phyloP scores from a whole-genome alignment of 2,888 invertebrate species.

The Heliothis peltigera region DNA sequence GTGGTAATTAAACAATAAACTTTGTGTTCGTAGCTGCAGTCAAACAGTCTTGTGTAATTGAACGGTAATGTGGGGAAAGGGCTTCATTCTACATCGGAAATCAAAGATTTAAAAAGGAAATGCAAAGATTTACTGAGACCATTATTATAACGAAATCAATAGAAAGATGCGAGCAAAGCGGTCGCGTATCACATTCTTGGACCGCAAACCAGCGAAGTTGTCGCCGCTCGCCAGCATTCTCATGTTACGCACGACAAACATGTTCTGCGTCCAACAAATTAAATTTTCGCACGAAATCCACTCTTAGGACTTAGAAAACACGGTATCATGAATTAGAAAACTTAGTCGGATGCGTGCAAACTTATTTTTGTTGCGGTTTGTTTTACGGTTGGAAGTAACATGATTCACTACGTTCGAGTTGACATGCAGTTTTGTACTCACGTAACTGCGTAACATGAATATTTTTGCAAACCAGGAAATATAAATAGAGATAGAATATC shows the following conservation, averaged over 20 bases:
- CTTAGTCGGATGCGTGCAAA: slow-evolving; percentile 37
- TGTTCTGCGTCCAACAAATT: slow-evolving; percentile 63
- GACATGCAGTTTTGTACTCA: slow-evolving; percentile 61
- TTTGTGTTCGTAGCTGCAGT: slow-evolving; percentile 23
- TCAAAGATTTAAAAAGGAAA: slow-evolving; percentile 26
- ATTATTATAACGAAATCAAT: slow-evolving; percentile 63
- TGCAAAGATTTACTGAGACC: slow-evolving; percentile 31
- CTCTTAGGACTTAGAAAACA: slow-evolving; percentile 64
- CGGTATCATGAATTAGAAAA: slow-evolving; percentile 50
- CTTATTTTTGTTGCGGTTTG: slow-evolving; percentile 63
- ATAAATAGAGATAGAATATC: neutral
- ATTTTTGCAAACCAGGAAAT: slow-evolving; percentile 49
- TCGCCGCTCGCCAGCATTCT: slow-evolving; percentile 75
- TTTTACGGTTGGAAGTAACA: slow-evolving; percentile 70
- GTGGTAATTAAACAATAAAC: slow-evolving; percentile 51
- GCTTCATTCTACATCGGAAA: slow-evolving; percentile 18
- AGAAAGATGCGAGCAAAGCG: slow-evolving; percentile 68
- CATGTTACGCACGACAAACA: slow-evolving; percentile 71
- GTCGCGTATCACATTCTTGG: slow-evolving; percentile 72
- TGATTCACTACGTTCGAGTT: slow-evolving; percentile 64
- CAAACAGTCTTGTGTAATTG: slow-evolving; percentile 31
- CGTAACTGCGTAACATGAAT: slow-evolving; percentile 44
- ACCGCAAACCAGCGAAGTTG: slow-evolving; percentile 76
- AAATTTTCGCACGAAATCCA: slow-evolving; percentile 59
- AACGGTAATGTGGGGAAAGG: slow-evolving; percentile 16